Base-by-base conservation (phyloP, 2,888 invertebrate species). In the Rhopalosiphum nymphaeae region DNA sequence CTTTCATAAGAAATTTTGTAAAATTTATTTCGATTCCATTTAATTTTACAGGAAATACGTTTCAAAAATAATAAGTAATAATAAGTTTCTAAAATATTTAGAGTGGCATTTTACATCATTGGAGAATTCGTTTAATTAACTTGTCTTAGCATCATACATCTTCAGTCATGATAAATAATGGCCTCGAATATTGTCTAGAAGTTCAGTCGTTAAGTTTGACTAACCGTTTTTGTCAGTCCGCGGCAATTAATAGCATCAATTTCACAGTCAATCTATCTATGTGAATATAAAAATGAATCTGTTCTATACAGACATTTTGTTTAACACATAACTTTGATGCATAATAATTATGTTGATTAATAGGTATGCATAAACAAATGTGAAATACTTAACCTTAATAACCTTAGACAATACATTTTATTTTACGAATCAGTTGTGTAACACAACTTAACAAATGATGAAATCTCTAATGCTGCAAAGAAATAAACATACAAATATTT, bases 91-190 rank as follows among this genome's bases (percentile, higher is more conserved):
- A 46, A 85, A 57, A 85, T 91, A 84, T 85, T 85, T 91, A 91
- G 44, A 86, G 57, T 21, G 44, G 85, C 57, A 25, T 86, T 85
- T 57, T 57, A 91, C 56, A 56, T 86, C 85, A 13, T 21, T 4
- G 25, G 57, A 85, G 57, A 86, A 91, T 86, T 44, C 56, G 11
- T 91, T 91, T 57, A 85, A 91, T 91, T 91, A 84, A 84, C 91
- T 84, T 84, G 91, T 84, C 91, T 84, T 56, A 21, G 91, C 53
- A 21, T 91, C 61, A 13, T 67, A 91, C 49, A 91, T 84, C 42
- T 84, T 84, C 91, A 91, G 91, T 86, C 85, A 25, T 57, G 91
- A 85, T 85, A 91, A 91, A 91, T 85, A 85, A 91, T 57, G 85
- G n/a, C 44, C 44, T 85, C 29, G 91, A 44, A 85, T 29, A 49